phyloP scores from a whole-genome alignment of 2,113 vertebrate genomes.

The Polypterus bichir region DNA sequence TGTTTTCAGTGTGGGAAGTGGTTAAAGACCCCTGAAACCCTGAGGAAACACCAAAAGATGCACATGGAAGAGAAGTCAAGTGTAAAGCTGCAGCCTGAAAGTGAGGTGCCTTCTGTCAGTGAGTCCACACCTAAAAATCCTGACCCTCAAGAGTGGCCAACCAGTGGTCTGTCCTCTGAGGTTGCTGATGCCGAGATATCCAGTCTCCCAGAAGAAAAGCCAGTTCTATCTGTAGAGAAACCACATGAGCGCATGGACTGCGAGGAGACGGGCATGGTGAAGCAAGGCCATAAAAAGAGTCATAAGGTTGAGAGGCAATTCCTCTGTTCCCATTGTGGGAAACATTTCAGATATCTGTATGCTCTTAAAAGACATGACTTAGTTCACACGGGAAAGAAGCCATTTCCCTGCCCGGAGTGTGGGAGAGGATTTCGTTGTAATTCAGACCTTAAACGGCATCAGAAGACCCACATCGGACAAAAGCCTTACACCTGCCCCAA shows the following conservation, averaged over 20 bases:
- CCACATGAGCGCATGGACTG: no score
- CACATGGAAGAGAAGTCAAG: background rate
- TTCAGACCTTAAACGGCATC: conserved; percentile 56
- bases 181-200: no score
- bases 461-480: conserved; percentile 55
- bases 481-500: conserved; percentile 55
- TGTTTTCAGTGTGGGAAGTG: background rate
- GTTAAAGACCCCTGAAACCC: background rate
- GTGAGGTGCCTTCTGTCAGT: no score
- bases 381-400: conserved; percentile 54
- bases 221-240: no score
- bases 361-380: conserved; percentile 56
- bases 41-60: background rate
- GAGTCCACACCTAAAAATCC: no score
- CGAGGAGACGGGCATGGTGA: no score
- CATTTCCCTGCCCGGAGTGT: conserved; percentile 58
- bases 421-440: conserved; percentile 56
- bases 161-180: no score
- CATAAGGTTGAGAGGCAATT: conserved; percentile 61
- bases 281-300: no score
- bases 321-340: conserved; percentile 51
- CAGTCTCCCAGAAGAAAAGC: no score
- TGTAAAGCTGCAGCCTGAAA: no score
- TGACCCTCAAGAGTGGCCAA: no score
- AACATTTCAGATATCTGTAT: conserved; percentile 51